Conservation (phyloP, 2,888 invertebrate genomes). For the Meandrusa payeni region DNA sequence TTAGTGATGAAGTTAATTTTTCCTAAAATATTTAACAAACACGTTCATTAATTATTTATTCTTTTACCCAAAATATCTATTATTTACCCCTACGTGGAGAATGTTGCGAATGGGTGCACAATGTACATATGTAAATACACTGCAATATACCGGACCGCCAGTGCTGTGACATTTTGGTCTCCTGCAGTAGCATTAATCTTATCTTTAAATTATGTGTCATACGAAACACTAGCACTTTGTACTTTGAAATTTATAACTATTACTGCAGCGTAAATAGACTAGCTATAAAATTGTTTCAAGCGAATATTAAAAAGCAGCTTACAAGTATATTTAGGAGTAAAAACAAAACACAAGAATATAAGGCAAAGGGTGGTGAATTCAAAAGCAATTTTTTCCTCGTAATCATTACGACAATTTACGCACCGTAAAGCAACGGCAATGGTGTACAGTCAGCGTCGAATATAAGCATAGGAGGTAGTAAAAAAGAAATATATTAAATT, state of each 20-base stretch:
- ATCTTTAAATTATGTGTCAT: constrained; percentile 20
- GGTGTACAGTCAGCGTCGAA: too few species aligned
- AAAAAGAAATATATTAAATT: too few species aligned
- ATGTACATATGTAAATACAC: constrained; percentile 7
- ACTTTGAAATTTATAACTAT: constrained; percentile 12
- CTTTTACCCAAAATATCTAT: too few species aligned
- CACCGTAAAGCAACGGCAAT: constrained; percentile 10
- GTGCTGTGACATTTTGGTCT: constrained; percentile 14
- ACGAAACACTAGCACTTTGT: constrained; percentile 4
- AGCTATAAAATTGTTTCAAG: too few species aligned
- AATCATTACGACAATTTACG: constrained; percentile 13
- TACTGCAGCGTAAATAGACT: neutral
- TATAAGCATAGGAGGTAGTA: too few species aligned
- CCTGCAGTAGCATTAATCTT: constrained; percentile 18
- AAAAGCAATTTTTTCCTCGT: constrained; percentile 11
- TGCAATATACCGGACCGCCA: constrained; percentile 4
- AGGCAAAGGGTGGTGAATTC: neutral
- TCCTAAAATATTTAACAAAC: too few species aligned
- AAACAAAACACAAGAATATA: too few species aligned
- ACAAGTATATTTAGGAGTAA: too few species aligned
- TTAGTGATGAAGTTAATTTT: too few species aligned
- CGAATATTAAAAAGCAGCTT: too few species aligned
- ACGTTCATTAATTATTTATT: too few species aligned
- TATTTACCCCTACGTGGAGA: too few species aligned
- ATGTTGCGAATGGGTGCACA: neutral